A percentile compares a stretch with the other conserved stretches of the same genome.
These are phyloP conservation scores for Leptothorax acervorum DNA, from an alignment of 2,888 invertebrate genomes.

Conservation along the genomic window DNA sequence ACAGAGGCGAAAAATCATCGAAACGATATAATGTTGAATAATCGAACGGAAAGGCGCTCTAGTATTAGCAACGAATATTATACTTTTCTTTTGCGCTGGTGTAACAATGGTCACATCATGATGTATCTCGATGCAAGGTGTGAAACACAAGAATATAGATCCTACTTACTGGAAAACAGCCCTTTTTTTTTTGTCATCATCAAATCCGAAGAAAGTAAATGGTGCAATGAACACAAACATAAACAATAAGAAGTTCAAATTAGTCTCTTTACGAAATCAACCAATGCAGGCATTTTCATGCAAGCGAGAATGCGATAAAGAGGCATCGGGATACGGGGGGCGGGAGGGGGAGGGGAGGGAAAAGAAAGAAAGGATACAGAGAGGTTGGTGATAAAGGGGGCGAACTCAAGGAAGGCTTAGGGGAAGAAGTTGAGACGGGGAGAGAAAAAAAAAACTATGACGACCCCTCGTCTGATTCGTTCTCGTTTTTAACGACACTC, in stretches of 20 bases:
- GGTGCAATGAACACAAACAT: constrained; percentile 87
- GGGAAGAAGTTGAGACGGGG: constrained; percentile 46
- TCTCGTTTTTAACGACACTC: constrained; percentile 89
- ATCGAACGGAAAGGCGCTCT: constrained; percentile 70
- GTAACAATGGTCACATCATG: constrained; percentile 67
- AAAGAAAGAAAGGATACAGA: constrained; percentile 10
- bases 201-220: constrained; percentile 89
- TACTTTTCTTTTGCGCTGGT: constrained; percentile 65
- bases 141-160: constrained; percentile 82
- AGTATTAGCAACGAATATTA: constrained; percentile 67
- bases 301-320: constrained; percentile 85
- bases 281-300: constrained; percentile 85
- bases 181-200: constrained; percentile 85
- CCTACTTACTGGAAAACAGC: constrained; percentile 92
- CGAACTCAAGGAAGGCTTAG: constrained; percentile 49
- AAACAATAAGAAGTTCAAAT: constrained; percentile 91
- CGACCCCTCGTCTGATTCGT: constrained; percentile 81
- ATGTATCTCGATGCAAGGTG: constrained; percentile 74
- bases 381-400: constrained; percentile 40
- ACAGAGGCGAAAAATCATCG: constrained; percentile 65
- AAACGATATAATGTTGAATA: constrained; percentile 63
- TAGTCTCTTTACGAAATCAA: constrained; percentile 84
- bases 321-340: constrained; percentile 76
- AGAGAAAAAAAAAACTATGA: constrained; percentile 84
- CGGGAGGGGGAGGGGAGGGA: neutral